Conservation (phyloP, 2,113 vertebrate species). For the Rallus limicola region DNA sequence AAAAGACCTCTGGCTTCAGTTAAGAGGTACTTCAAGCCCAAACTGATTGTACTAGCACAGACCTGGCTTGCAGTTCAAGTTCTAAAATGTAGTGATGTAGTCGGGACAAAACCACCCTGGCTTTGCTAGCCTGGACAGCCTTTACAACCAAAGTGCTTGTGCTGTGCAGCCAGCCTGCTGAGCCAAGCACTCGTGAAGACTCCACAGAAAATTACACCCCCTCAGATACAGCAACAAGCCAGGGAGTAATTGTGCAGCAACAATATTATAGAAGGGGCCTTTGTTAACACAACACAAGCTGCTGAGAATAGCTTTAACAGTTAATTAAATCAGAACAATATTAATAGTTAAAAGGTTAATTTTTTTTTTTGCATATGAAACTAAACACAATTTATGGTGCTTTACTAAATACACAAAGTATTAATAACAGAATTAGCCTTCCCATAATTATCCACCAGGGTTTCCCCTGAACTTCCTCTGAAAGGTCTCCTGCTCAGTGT, state of each 20-base stretch:
- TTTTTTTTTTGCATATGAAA: not conserved
- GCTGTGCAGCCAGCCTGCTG: not conserved
- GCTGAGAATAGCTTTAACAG: not conserved
- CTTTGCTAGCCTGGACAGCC: too few relatives aligned
- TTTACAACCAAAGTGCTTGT: too few relatives aligned
- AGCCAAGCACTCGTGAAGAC: not conserved
- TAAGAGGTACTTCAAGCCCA: not conserved
- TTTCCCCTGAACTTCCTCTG: constrained; percentile 29
- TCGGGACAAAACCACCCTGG: not conserved
- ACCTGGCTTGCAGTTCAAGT: not conserved
- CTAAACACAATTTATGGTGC: not conserved
- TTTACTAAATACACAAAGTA: not conserved
- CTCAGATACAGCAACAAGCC: not conserved
- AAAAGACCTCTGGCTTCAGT: not conserved
- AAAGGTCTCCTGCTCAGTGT: not conserved
- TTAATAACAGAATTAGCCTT: not conserved
- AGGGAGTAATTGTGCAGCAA: not conserved
- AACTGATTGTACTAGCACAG: not conserved
- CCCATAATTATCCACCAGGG: not conserved
- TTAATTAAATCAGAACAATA: not conserved
- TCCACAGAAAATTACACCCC: not conserved
- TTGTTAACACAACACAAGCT: not conserved
- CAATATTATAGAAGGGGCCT: not conserved
- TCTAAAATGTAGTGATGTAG: not conserved
- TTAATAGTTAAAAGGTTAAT: not conserved